These are phyloP conservation scores for Phocoena sinus DNA, from an alignment of 2,113 vertebrate genomes.

Conservation along the genomic window DNA sequence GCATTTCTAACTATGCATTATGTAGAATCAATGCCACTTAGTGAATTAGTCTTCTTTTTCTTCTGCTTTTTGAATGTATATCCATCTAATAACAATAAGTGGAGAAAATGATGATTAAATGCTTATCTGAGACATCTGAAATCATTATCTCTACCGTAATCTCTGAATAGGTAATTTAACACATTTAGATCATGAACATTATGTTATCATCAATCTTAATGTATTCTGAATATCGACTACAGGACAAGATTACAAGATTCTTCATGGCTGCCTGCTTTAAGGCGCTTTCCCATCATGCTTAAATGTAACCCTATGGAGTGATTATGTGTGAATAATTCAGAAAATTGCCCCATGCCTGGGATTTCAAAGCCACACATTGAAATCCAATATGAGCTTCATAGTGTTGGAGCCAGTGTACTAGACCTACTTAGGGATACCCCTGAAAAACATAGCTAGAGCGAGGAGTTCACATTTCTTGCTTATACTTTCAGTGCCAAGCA, in stretches of 20 bases:
- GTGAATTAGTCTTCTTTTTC: conserved; percentile 32
- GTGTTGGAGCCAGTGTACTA: neutral
- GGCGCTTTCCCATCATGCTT: conserved; percentile 64
- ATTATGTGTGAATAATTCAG: conserved; percentile 79
- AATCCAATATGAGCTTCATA: conserved; percentile 71
- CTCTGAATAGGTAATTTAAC: conserved; percentile 66
- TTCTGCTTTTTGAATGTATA: neutral
- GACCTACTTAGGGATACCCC: neutral
- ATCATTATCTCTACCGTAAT: conserved; percentile 28
- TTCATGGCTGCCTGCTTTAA: conserved; percentile 73
- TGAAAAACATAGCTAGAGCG: neutral
- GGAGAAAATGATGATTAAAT: conserved; percentile 74
- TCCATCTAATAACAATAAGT: conserved; percentile 67
- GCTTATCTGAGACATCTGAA: conserved; percentile 61
- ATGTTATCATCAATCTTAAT: conserved; percentile 69
- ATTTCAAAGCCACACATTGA: conserved; percentile 70
- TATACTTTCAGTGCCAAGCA: neutral
- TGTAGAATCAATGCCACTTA: conserved; percentile 48
- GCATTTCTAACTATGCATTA: conserved; percentile 18
- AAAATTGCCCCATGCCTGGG: conserved; percentile 69
- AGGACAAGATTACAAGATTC: conserved; percentile 63
- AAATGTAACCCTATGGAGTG: conserved; percentile 72
- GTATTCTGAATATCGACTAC: conserved; percentile 66
- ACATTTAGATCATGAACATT: conserved; percentile 51
- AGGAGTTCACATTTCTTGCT: neutral